Conservation (phyloP, 2,113 vertebrate genomes). For the Mastomys coucha region DNA sequence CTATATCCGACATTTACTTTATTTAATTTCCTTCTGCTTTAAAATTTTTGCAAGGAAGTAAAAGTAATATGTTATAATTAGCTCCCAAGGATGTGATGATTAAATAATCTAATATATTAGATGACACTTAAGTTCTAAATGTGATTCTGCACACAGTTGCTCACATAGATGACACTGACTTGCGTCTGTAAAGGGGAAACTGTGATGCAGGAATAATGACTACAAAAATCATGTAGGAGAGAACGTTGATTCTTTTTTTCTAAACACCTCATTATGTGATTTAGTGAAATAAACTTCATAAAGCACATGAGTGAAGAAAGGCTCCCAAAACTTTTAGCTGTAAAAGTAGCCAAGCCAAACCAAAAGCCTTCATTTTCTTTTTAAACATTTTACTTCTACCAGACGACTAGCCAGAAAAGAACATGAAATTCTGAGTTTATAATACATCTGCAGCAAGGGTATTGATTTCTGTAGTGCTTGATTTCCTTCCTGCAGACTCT, state of each 20-base stretch:
- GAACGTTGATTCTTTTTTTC: background rate
- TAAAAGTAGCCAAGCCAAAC: background rate
- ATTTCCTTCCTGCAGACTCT: background rate
- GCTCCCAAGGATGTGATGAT: background rate
- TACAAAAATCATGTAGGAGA: background rate
- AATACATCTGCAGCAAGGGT: background rate
- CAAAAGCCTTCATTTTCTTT: background rate
- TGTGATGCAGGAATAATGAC: no score
- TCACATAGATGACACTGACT: background rate
- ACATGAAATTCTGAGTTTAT: background rate
- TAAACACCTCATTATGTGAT: background rate
- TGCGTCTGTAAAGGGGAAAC: background rate
- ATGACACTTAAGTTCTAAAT: background rate
- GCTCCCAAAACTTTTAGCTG: background rate
- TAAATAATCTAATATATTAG: background rate
- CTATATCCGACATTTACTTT: slow-evolving; percentile 21
- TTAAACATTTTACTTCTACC: background rate
- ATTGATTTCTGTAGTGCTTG: background rate
- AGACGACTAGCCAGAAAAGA: background rate
- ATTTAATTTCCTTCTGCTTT: slow-evolving; percentile 60
- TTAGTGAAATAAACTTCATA: background rate
- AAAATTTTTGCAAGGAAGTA: background rate
- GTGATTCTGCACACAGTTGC: background rate
- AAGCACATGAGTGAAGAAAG: background rate
- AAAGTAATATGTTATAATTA: slow-evolving; percentile 2